Base-by-base conservation (phyloP, 2,888 invertebrate species). In the Mesorhabditis spiculigera region DNA sequence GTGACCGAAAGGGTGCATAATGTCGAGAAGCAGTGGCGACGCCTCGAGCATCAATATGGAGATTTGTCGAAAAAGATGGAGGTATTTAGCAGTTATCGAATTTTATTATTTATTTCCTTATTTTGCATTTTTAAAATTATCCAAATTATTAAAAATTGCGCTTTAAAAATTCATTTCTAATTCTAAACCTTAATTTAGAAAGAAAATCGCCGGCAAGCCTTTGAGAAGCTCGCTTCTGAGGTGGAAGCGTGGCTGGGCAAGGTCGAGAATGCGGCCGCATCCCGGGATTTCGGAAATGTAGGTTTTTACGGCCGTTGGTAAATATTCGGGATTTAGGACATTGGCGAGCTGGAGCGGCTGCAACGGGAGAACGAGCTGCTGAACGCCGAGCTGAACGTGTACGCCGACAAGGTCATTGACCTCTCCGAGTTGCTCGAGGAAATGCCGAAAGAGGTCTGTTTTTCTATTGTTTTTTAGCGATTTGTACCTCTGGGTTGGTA, bases 371-470 rank as follows among this genome's bases (percentile, higher is more conserved):
- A 50, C 58, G 58, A 50, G 8, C n/a, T 50, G 10, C n/a, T 50
- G 10, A n/a, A 50, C 10, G 58, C n/a, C 58, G 10, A 50, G n/a
- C 8, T 50, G 58, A 50, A n/a, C n/a, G 58, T 50, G 8, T 50
- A 50, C n/a, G 58, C 10, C 58, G 58, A 50, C 58, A 50, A 50
- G n/a, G 58, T 50, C 58, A 10, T 50, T n/a, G 58, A 50, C 8
- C 58, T 50, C 8, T 50, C n/a, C n/a, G 58, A n/a, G 58, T n/a
- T 50, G 8, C 58, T 50, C n/a, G 58, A 50, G 58, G 58, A 50
- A 13, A 13, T 50, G n/a, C 58, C 58, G n/a, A 50, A 50, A 50
- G 58, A 50, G 58, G 58, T 50, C 0, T 50, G 58, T 1, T 28
- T 28, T 28, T 28, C 28, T 28, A 28, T 28, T 28, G 28, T 28